These are phyloP conservation scores for Drosophila yakuba DNA, from an alignment of 1,140 invertebrate species.

Conservation along the genomic window DNA sequence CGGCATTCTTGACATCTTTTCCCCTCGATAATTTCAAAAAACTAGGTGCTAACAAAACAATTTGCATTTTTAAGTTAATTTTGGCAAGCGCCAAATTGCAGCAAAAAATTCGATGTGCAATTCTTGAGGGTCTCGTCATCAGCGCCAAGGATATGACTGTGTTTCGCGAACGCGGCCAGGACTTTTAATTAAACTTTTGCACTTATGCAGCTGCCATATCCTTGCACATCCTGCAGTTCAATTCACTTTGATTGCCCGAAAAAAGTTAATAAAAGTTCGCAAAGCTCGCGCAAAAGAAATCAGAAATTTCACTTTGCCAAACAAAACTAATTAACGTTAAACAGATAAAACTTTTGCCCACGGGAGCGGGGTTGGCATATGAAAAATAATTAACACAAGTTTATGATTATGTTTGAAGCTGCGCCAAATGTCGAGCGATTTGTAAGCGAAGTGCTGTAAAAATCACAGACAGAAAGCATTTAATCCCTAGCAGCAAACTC, in stretches of 20 bases:
- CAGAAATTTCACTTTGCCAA: slow-evolving; percentile 75
- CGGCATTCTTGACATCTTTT: neutral
- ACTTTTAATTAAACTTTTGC: slow-evolving; percentile 80
- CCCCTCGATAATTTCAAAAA: slow-evolving; percentile 71
- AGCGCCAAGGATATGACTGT: slow-evolving; percentile 53
- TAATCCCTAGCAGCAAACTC: slow-evolving; percentile 45
- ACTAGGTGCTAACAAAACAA: slow-evolving; percentile 85
- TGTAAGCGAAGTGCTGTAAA: slow-evolving; percentile 72
- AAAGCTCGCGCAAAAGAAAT: slow-evolving; percentile 61
- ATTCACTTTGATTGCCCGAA: slow-evolving; percentile 76
- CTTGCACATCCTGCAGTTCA: slow-evolving; percentile 70
- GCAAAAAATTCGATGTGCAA: slow-evolving; percentile 54
- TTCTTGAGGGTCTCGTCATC: slow-evolving; percentile 67
- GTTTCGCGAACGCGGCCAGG: slow-evolving; percentile 23
- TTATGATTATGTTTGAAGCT: slow-evolving; percentile 75
- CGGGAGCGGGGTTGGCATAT: slow-evolving; percentile 51
- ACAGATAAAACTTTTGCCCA: slow-evolving; percentile 74
- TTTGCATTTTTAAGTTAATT: slow-evolving; percentile 84
- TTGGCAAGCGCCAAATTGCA: slow-evolving; percentile 39
- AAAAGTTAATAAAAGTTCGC: slow-evolving; percentile 75
- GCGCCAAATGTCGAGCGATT: slow-evolving; percentile 64
- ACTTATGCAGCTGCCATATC: slow-evolving; percentile 74
- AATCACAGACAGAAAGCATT: slow-evolving; percentile 79
- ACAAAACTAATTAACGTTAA: slow-evolving; percentile 84
- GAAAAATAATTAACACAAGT: slow-evolving; percentile 83